Evolutionary conservation across 2,113 vertebrate genomes (phyloP), one percentile per base, ranked within the genome.

Genomic region (Ceyx cyanopectus): DNA sequence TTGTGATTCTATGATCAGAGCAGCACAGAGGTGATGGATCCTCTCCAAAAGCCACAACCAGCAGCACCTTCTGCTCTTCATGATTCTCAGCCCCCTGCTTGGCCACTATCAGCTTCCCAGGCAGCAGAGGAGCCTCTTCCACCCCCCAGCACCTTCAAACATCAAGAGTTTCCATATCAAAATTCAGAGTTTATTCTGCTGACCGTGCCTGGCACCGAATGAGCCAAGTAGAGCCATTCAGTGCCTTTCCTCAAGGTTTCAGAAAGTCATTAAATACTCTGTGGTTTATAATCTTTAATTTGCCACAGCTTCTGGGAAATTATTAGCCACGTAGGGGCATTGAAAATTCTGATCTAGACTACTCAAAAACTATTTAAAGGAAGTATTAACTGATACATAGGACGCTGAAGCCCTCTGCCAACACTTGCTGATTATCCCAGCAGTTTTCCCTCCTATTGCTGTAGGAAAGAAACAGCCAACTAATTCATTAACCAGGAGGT

Each of bases 401-500:
- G 3, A 66, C 77, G 46, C 79, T 67, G 70, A 96, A 89, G 92
- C 72, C 51, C 29, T 87, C 91, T 89, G 81, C 84, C 92, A 96
- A 87, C 79, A 80, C 87, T 90, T 66, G 63, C 92, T 92, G 90
- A 94, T 96, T 96, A 95, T 95, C 94, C 72, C 94, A 95, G 95
- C 92, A 95, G 94, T 89, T 66, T 58, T 87, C 91, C 78, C 58
- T 85, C 32, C 70, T 85, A 62, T 22, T 73, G 87, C 81, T 73
- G 48, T 48, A 81, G 40, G 74, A 90, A 93, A 91, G 95, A 96
- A 96, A 92, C 70, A 93, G 91, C 89, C 92, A 96, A 90, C 94
- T 95, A 96, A 94, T 92, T 93, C 94, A 94, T 93, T 94, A 95
- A 91, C 65, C 92, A 89, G 92, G 86, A 95, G 95, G 94, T 85